Evolutionary conservation across 2,888 invertebrate genomes (phyloP), one percentile per base, ranked within the genome.

Genomic region (Pollenia labialis): DNA sequence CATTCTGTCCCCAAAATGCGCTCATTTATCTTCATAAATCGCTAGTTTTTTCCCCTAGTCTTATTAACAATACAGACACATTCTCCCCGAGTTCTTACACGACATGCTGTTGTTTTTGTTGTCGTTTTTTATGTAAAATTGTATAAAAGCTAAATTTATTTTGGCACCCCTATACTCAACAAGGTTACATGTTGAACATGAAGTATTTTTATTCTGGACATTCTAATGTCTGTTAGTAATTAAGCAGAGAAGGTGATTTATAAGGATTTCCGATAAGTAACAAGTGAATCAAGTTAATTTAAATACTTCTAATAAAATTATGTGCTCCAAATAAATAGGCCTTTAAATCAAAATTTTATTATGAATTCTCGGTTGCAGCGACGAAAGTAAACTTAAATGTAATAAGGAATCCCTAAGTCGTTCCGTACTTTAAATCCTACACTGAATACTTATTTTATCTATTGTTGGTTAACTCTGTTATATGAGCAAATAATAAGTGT

Each of bases 1-100:
- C 68, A 76, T 77, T 87, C 81, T 84, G 81, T 87, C 72, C 68
- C 83, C 76, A 68, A 87, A 87, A 84, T 81, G 56, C n/a, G 46
- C 46, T 81, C 77, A 84, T 87, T 81, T 87, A 87, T 87, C 87
- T 81, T 84, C 76, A 87, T 87, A 87, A 87, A 84, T 87, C 72
- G 80, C 81, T 72, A 42, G 46, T 56, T 72, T 80, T 86, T 69
- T 46, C n/a, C 18, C 23, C 48, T 11, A 62, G 42, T 83, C 76
- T 72, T 86, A 71, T 80, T 80, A 83, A 81, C 66, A 56, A 74
- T 54, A 69, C 68, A 74, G 54, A 72, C 16, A 68, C 18, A 48
- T 7, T 54, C 16, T 16, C 14, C 44, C 52, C 4, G 44, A 54
- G 54, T 12, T 62, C 3, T 71, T 62, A 54, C 64, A 40, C 11